phyloP scores from a whole-genome alignment of 2,797 vertebrate genomes.

The Anolis apletophallus region DNA sequence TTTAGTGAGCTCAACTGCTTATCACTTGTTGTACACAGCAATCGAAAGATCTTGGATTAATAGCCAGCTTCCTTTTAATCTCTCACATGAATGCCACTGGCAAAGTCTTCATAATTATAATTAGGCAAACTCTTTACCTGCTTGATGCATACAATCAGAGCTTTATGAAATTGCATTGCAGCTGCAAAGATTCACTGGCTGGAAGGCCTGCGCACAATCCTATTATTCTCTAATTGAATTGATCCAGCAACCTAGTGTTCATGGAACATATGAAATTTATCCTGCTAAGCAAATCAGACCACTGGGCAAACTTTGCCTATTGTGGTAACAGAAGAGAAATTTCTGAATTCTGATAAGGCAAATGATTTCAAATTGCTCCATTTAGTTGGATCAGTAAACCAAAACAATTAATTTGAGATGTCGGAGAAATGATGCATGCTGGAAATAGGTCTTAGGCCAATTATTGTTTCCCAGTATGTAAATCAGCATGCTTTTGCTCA shows the following conservation, averaged over 20 bases:
- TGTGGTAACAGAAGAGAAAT: neutral
- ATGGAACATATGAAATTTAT: conserved; percentile 9
- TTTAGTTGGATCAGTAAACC: conserved; percentile 33
- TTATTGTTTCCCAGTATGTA: conserved; percentile 33
- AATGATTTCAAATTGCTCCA: conserved; percentile 20
- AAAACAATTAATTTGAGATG: neutral
- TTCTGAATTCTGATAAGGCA: neutral
- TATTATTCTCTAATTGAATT: conserved; percentile 25
- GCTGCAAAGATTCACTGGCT: neutral
- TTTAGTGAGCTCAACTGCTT: conserved; percentile 19
- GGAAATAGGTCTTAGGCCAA: conserved; percentile 23
- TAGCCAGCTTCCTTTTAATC: conserved; percentile 23
- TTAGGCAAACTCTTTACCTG: conserved; percentile 39
- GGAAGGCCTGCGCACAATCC: neutral
- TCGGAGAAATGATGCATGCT: conserved; percentile 14
- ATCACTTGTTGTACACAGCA: conserved; percentile 25
- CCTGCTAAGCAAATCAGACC: conserved; percentile 13
- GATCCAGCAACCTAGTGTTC: neutral
- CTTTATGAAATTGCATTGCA: conserved; percentile 27
- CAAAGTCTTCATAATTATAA: conserved; percentile 37
- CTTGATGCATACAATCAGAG: conserved; percentile 34
- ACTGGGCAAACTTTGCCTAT: neutral
- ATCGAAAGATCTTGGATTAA: conserved; percentile 46
- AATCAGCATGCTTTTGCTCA: conserved; percentile 17
- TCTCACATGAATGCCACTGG: conserved; percentile 28